Conservation (phyloP, 2,888 invertebrate species). For the Sinhomidia bicolor region DNA sequence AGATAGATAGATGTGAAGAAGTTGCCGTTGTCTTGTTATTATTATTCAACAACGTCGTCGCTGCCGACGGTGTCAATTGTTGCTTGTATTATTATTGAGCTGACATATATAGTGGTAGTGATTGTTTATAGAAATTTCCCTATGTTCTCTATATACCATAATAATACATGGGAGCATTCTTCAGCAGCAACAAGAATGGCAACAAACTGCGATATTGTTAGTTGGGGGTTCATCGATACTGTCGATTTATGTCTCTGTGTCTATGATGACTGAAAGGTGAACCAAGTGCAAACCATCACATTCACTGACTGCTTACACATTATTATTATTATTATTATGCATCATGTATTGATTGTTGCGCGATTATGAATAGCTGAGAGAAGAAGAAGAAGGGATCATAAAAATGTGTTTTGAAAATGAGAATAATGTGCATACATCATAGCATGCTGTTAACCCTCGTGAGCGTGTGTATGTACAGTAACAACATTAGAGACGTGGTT, state of each 20-base stretch:
- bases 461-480: conserved; percentile 14
- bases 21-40: conserved; percentile 35
- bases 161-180: conserved; percentile 6
- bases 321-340: no score
- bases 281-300: conserved; percentile 40
- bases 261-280: conserved; percentile 65
- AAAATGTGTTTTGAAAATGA: conserved; percentile 55
- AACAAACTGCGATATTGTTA: conserved; percentile 36
- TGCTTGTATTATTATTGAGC: not conserved
- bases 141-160: not conserved
- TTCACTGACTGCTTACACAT: not conserved
- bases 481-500: not conserved
- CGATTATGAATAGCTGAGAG: conserved; percentile 35
- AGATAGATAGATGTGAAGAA: conserved; percentile 17
- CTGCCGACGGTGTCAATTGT: conserved; percentile 16
- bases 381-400: conserved; percentile 41
- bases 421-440: conserved; percentile 23
- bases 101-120: no score
- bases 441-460: conserved; percentile 24
- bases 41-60: conserved; percentile 9
- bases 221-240: conserved; percentile 57
- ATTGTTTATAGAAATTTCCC: not conserved
- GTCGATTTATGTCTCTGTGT: conserved; percentile 58
- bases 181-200: not conserved
- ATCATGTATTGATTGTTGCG: conserved; percentile 43